phyloP scores from a whole-genome alignment of 2,797 vertebrate species.

The Parambassis ranga region DNA sequence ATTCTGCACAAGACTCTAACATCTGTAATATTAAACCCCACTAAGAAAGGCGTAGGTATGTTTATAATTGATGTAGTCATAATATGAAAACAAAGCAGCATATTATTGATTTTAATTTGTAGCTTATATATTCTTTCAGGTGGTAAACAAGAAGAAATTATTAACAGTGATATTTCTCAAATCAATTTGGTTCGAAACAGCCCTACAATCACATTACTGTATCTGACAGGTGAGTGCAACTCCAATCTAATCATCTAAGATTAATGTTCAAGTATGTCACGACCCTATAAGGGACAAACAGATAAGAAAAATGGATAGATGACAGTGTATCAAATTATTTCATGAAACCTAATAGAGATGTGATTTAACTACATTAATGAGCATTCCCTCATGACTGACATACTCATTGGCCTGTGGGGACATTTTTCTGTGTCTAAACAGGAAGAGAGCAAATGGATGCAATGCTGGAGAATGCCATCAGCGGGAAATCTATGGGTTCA shows the following conservation, averaged over 20 bases:
- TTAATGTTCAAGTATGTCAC: too few relatives aligned
- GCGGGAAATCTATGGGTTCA: constrained; percentile 76
- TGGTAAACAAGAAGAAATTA: constrained; percentile 70
- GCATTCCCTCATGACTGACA: too few relatives aligned
- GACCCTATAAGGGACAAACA: too few relatives aligned
- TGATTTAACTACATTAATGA: too few relatives aligned
- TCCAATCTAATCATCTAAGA: neutral
- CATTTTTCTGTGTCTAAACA: constrained; percentile 16
- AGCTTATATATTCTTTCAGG: constrained; percentile 49
- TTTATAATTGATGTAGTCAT: neutral
- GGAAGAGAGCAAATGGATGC: constrained; percentile 76
- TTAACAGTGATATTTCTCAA: constrained; percentile 65
- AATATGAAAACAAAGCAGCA: neutral
- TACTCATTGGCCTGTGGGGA: neutral
- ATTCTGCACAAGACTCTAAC: constrained; percentile 67
- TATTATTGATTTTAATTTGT: neutral
- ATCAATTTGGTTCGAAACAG: constrained; percentile 80
- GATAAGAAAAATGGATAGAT: too few relatives aligned
- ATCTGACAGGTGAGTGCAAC: constrained; percentile 80
- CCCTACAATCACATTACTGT: constrained; percentile 78
- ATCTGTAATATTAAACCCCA: constrained; percentile 72
- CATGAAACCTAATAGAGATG: too few relatives aligned
- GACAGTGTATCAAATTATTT: too few relatives aligned
- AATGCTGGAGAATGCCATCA: constrained; percentile 80
- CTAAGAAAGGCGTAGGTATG: constrained; percentile 23